phyloP scores from a whole-genome alignment of 1,140 invertebrate genomes.

The Brachionus paranguensis region DNA sequence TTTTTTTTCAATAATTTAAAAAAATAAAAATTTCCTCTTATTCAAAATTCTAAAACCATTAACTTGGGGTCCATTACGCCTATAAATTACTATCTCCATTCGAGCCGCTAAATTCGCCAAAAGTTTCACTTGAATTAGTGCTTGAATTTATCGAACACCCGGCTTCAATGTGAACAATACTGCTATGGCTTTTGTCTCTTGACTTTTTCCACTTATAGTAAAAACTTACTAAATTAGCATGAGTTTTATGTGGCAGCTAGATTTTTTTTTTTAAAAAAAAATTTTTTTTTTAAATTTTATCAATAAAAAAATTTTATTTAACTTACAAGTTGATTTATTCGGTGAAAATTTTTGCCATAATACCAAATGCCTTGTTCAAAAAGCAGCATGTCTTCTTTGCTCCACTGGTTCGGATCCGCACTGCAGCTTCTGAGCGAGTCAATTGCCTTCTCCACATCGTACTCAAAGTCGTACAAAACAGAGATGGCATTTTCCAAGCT shows the following conservation, averaged over 20 bases:
- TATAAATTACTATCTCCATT: conserved; percentile 9
- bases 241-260: conserved; percentile 22
- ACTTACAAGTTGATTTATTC: conserved; percentile 34
- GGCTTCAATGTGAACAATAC: neutral
- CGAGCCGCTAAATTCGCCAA: neutral
- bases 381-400: conserved; percentile 19
- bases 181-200: neutral
- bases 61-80: neutral
- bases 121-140: conserved; percentile 13
- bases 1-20: conserved; percentile 16
- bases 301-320: neutral
- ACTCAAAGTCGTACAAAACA: neutral
- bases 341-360: conserved; percentile 41
- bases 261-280: neutral
- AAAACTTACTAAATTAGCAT: conserved; percentile 38
- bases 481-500: neutral
- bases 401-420: neutral
- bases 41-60: neutral
- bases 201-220: conserved; percentile 41
- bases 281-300: neutral
- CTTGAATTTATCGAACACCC: neutral
- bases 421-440: neutral
- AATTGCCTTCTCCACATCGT: neutral
- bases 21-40: conserved; percentile 7
- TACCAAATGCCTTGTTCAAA: conserved; percentile 40